Percentiles rank a stretch among this genome's conserved stretches.
These are phyloP conservation scores for Formicarius rufipectus DNA, from an alignment of 2,113 vertebrate species.

Conservation along the genomic window DNA sequence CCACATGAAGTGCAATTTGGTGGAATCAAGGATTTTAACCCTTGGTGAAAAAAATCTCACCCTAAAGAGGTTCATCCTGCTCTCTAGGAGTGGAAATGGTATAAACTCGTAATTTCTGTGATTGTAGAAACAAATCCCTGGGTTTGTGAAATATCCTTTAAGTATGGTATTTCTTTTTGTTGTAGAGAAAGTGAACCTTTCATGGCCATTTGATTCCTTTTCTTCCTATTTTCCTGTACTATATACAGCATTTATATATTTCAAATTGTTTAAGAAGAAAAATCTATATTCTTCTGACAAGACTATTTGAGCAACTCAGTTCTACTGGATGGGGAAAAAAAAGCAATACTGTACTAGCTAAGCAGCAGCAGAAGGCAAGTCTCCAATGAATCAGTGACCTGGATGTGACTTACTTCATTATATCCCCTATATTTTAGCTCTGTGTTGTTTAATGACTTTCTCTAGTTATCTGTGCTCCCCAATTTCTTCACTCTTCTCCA, in stretches of 20 bases:
- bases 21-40: background rate
- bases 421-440: background rate
- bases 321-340: background rate
- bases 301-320: background rate
- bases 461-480: background rate
- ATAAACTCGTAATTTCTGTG: background rate
- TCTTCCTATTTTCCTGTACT: background rate
- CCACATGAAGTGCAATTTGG: background rate
- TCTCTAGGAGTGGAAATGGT: background rate
- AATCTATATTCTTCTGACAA: background rate
- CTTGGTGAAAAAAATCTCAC: background rate
- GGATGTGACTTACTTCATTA: background rate
- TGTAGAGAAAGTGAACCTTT: background rate
- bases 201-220: background rate
- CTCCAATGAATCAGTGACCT: background rate
- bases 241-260: background rate
- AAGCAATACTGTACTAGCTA: background rate
- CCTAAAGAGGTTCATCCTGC: background rate
- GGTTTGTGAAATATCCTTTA: background rate
- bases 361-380: background rate
- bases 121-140: background rate
- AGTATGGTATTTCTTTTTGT: background rate
- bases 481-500: background rate
- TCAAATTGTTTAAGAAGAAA: background rate
- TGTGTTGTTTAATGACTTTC: background rate